phyloP scores from a whole-genome alignment of 2,797 vertebrate genomes.

The Harpagifer antarcticus region DNA sequence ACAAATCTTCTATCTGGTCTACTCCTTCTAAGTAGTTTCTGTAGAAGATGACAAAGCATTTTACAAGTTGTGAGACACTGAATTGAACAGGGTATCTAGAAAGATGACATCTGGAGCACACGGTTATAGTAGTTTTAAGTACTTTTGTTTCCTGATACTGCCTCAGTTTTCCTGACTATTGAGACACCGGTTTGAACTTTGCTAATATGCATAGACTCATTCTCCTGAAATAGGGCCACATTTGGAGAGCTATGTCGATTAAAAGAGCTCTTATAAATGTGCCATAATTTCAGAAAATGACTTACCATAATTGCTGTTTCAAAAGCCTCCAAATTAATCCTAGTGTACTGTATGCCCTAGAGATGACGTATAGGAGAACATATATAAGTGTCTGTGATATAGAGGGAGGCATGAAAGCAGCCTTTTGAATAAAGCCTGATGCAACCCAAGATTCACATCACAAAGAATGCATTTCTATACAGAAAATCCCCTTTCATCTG shows the following conservation, averaged over 20 bases:
- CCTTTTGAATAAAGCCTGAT: neutral
- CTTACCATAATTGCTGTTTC: neutral
- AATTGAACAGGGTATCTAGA: neutral
- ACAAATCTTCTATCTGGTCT: neutral
- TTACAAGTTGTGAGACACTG: neutral
- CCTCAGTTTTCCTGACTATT: neutral
- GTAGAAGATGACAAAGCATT: neutral
- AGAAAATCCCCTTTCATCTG: constrained; percentile 40
- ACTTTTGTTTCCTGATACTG: neutral
- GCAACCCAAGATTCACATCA: constrained; percentile 30
- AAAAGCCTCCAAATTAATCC: neutral
- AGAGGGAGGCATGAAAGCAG: neutral
- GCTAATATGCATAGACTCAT: neutral
- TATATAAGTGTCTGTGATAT: neutral
- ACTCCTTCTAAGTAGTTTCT: neutral
- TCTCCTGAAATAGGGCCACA: neutral
- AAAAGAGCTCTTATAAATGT: neutral
- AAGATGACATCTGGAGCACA: neutral
- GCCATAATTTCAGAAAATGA: neutral
- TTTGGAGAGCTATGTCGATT: neutral
- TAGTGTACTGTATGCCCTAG: neutral
- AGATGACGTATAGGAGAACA: neutral
- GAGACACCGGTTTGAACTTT: neutral
- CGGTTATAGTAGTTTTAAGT: neutral
- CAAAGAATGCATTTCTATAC: constrained; percentile 17